Evolutionary conservation across 2,888 invertebrate species (phyloP), one percentile per base, ranked within the genome.

Genomic region (Tetranychus truncatus): DNA sequence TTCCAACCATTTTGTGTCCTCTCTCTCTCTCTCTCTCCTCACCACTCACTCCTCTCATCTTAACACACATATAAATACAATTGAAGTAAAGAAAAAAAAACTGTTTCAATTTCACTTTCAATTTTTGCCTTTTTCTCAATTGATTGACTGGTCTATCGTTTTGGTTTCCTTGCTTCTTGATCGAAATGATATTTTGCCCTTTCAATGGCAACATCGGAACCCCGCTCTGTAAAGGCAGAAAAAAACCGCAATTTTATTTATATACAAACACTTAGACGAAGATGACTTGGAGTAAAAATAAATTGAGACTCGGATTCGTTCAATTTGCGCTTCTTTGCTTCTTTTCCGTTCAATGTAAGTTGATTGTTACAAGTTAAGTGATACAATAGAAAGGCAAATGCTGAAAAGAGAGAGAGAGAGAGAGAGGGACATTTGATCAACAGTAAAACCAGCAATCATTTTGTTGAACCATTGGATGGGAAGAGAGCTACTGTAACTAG

Each of bases 281-380:
- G 55, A 55, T 34, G 34, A 34, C 34, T 34, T 34, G 34, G 34
- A 55, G 55, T 15, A 55, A 55, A 55, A 55, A 55, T 55, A 55
- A 55, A 55, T 55, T 55, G 55, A 1, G 55, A 55, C 11, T 55
- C 7, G 11, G 55, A 55, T 55, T 55, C 15, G 11, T 15, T 55
- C 55, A 55, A 55, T 55, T 9, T 15, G 6, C 7, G 15, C 55
- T 34, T 34, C 34, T 34, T 34, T 34, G 34, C 55, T 15, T 55
- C 55, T 9, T 55, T 55, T 15, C 0, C 9, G 3, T 7, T 15
- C 9, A 55, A 55, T 46, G 46, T 46, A 46, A 6, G 55, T 55
- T 55, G 55, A 55, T 55, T 55, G 55, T 55, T 55, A 55, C 55
- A 55, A 55, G 55, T 55, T 55, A 55, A 55, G 55, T 55, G 55